phyloP scores from a whole-genome alignment of 2,888 invertebrate genomes.

The Stomorhina lunata region DNA sequence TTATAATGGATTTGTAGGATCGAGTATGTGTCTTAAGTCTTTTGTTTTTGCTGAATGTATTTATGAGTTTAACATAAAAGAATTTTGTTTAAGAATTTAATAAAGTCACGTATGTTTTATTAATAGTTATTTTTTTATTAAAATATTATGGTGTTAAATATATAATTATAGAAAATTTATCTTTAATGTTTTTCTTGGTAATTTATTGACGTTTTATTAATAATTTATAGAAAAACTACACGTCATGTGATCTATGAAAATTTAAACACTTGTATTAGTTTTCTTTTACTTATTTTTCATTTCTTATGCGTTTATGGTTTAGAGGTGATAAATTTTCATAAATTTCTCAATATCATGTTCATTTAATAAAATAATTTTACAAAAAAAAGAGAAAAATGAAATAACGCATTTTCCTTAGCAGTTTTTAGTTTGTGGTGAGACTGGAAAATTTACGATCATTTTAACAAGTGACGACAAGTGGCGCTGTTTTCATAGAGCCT shows the following conservation, averaged over 20 bases:
- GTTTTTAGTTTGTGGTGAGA: not conserved
- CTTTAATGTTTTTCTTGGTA: slow-evolving; percentile 9
- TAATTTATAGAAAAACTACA: slow-evolving; percentile 49
- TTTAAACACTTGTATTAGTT: slow-evolving; percentile 3
- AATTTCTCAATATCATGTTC: slow-evolving; percentile 56
- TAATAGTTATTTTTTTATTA: slow-evolving; percentile 20
- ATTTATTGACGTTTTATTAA: slow-evolving; percentile 46
- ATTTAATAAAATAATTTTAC: slow-evolving; percentile 18
- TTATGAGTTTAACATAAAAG: not conserved
- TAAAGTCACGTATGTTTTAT: slow-evolving; percentile 22
- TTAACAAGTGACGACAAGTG: slow-evolving; percentile 76
- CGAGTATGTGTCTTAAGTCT: slow-evolving; percentile 45
- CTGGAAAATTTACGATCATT: slow-evolving; percentile 73
- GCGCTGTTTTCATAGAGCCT: slow-evolving; percentile 65
- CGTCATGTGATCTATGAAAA: slow-evolving; percentile 25
- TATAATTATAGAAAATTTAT: slow-evolving; percentile 47
- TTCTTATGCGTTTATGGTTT: not conserved
- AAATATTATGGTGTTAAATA: slow-evolving; percentile 58
- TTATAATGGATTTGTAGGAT: too few relatives aligned
- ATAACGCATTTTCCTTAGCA: slow-evolving; percentile 19
- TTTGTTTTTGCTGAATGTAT: slow-evolving; percentile 42
- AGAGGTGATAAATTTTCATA: slow-evolving; percentile 55
- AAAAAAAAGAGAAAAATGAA: slow-evolving; percentile 7
- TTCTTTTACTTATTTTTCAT: not conserved
- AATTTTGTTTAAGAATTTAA: not conserved